These are phyloP conservation scores for Pseudachorutes palmiensis DNA, from an alignment of 1,140 invertebrate genomes.

Conservation along the genomic window DNA sequence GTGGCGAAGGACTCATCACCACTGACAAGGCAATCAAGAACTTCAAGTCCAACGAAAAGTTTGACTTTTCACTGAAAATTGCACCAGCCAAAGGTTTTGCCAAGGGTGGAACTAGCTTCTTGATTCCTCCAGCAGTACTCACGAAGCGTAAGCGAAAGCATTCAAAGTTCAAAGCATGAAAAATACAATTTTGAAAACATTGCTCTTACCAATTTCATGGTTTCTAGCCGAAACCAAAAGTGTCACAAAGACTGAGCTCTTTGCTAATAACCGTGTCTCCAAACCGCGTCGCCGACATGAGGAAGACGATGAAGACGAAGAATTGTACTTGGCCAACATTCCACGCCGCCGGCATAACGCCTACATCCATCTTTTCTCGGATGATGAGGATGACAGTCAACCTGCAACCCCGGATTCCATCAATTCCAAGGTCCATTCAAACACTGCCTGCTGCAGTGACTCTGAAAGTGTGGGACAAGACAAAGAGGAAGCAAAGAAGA, in stretches of 20 bases:
- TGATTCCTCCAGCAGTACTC: neutral
- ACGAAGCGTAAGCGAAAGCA: neutral
- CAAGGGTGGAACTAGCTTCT: neutral
- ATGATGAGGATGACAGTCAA: too few relatives aligned
- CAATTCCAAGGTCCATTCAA: too few relatives aligned
- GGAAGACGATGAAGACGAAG: neutral
- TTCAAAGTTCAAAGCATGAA: too few relatives aligned
- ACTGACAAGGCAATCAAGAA: conserved; percentile 11
- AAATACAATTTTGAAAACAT: neutral
- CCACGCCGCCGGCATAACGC: too few relatives aligned
- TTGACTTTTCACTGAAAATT: conserved; percentile 10
- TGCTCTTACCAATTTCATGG: neutral
- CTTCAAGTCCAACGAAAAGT: conserved; percentile 6
- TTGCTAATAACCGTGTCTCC: conserved; percentile 16
- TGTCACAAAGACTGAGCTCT: conserved; percentile 13
- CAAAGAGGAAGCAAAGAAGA: too few relatives aligned
- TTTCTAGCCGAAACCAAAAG: neutral
- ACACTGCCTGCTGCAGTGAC: too few relatives aligned
- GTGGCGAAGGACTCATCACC: neutral
- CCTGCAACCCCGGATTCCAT: too few relatives aligned
- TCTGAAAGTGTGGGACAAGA: too few relatives aligned
- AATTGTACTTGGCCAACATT: too few relatives aligned
- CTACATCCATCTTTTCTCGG: too few relatives aligned
- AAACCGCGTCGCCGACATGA: neutral
- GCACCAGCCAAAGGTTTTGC: neutral